These are phyloP conservation scores for Aplidium turbinatum DNA, from an alignment of 23 tunicate species.

Conservation along the genomic window DNA sequence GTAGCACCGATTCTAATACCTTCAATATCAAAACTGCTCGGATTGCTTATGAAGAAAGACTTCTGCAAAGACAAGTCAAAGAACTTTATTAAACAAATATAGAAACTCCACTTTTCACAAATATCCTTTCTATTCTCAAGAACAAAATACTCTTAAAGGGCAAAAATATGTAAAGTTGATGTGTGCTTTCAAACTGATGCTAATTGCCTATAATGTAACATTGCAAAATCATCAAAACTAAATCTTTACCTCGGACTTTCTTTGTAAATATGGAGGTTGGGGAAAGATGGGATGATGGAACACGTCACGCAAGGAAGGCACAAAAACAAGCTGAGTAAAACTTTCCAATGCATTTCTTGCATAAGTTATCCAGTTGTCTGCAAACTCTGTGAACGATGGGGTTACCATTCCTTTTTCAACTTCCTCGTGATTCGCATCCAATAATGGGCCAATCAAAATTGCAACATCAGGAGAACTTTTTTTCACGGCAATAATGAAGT, in stretches of 20 bases:
- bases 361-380: conserved; percentile 21
- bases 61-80: too few relatives aligned
- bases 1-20: conserved; percentile 53
- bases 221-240: background rate
- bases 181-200: background rate
- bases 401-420: conserved; percentile 9
- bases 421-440: conserved; percentile 39
- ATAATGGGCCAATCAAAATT: conserved; percentile 68
- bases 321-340: conserved; percentile 54
- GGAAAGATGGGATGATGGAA: conserved; percentile 82
- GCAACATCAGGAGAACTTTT: conserved; percentile 71
- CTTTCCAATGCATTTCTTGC: conserved; percentile 37
- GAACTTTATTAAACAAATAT: too few relatives aligned
- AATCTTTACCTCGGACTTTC: conserved; percentile 3
- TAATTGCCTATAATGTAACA: background rate
- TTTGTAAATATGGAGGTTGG: conserved; percentile 64
- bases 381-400: conserved; percentile 39
- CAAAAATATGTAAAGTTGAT: background rate
- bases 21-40: conserved; percentile 32
- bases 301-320: conserved; percentile 64
- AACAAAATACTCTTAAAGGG: background rate
- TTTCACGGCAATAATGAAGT: conserved; percentile 57
- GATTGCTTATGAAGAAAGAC: conserved; percentile 43
- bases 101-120: too few relatives aligned
- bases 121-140: background rate